Base-by-base conservation (phyloP, 2,113 vertebrate genomes). In the Tor tambroides region DNA sequence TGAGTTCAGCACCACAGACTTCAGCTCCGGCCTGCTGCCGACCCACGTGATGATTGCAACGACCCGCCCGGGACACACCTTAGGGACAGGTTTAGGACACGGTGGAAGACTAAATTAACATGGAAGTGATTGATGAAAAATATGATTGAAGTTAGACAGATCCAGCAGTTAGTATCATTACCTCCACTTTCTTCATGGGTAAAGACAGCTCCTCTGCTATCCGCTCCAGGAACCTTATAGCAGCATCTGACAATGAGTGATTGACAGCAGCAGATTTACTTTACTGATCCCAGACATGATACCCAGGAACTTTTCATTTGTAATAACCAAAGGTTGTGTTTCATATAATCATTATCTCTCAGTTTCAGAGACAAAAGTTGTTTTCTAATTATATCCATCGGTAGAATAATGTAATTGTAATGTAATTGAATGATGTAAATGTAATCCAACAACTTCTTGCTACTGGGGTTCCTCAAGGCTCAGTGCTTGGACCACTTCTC, bases 1-100 rank as follows among this genome's bases (percentile, higher is more conserved):
- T 85, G 98, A 99, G 92, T 99, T 99, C 86, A 99, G 94, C 85
- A 99, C 90, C 87, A 99, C 11, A 14, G 98, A 99, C 78, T 96
- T 95, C 79, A 99, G 93, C 11, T 46, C 84, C 0, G 97, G 97
- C 85, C 96, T 93, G 0, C 94, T 96, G 59, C 98, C 98, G 43
- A 91, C 93, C 98, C 98, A 99, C 1, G 96, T 97, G 89, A 99
- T 94, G 90, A 99, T 93, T 6, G 95, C 92, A 86, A 99, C 94
- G 19, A 97, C 93, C 21, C 74, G 92, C 79, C 96, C 96, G 8
- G 97, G 96, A 85, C 92, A 96, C 32, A 97, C 94, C 98, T 99
- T 89, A 59, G 26, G 5, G 30, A 88, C 32, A 85, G 17, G 0
- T 21, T 56, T 10, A 11, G 10, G 38, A 38, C 38, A 5, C 7